Conservation (phyloP, 1,140 invertebrate genomes). For the Drosophila nikananu region DNA sequence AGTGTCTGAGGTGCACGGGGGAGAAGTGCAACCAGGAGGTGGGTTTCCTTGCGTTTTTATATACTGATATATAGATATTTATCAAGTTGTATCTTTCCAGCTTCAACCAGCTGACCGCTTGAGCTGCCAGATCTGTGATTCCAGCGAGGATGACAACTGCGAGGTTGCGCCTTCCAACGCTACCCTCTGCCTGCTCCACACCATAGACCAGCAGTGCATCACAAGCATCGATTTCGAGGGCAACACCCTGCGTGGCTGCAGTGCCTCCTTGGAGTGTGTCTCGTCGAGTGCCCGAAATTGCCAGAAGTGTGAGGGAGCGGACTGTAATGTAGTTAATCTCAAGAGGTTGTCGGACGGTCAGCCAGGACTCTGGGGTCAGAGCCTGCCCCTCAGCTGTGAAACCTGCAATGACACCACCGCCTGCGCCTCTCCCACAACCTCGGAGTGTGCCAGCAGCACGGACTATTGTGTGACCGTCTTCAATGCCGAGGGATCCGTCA, state of each 20-base stretch:
- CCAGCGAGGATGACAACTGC: conserved; percentile 40
- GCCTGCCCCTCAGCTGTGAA: conserved; percentile 64
- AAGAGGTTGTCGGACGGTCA: conserved; percentile 61
- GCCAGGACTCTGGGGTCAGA: conserved; percentile 71
- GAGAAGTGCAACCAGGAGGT: conserved; percentile 65
- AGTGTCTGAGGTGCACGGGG: conserved; percentile 60
- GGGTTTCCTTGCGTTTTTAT: neutral
- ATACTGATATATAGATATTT: neutral
- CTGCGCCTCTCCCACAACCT: conserved; percentile 28
- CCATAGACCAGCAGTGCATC: conserved; percentile 49
- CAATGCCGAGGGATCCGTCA: conserved; percentile 42
- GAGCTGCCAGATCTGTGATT: conserved; percentile 69
- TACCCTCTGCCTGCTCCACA: conserved; percentile 54
- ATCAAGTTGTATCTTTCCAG: conserved; percentile 16
- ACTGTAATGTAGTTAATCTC: conserved; percentile 70
- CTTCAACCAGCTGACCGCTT: conserved; percentile 68
- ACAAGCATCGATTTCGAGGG: conserved; percentile 51
- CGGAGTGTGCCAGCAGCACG: conserved; percentile 28
- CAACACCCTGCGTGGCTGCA: conserved; percentile 72
- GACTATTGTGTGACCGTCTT: conserved; percentile 82
- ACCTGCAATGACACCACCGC: conserved; percentile 42
- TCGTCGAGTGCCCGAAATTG: conserved; percentile 34
- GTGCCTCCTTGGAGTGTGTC: conserved; percentile 48
- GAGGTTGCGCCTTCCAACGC: conserved; percentile 37
- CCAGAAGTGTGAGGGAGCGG: conserved; percentile 42